A percentile compares a stretch with the other conserved stretches of the same genome.
These are phyloP conservation scores for Alentia gelatinosa DNA, from an alignment of 2,888 invertebrate species.

Conservation along the genomic window DNA sequence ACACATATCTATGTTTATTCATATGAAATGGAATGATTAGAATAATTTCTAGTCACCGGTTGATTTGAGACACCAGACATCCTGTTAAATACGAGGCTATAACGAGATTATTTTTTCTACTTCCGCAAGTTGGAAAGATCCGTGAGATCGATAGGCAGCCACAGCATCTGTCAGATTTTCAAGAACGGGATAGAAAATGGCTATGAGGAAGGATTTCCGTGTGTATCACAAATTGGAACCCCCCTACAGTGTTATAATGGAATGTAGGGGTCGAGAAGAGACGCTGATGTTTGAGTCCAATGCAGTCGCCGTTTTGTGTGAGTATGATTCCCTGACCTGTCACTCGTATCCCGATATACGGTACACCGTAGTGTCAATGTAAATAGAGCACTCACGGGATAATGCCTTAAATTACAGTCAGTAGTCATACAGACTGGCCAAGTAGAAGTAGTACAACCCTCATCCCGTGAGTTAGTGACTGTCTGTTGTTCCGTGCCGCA, in stretches of 20 bases:
- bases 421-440: too few relatives aligned
- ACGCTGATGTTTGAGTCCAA: constrained; percentile 95
- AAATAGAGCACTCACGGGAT: too few relatives aligned
- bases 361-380: too few relatives aligned
- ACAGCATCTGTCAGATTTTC: constrained; percentile 13
- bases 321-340: too few relatives aligned
- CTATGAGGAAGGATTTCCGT: constrained; percentile 91
- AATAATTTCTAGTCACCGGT: background rate
- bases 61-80: too few relatives aligned
- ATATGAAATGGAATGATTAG: background rate
- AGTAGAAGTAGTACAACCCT: too few relatives aligned
- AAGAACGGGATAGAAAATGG: too few relatives aligned
- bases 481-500: too few relatives aligned
- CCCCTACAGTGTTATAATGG: constrained; percentile 93
- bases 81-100: too few relatives aligned
- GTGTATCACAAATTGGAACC: constrained; percentile 93
- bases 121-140: background rate
- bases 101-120: background rate
- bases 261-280: constrained; percentile 92
- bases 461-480: too few relatives aligned
- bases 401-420: too few relatives aligned
- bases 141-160: background rate
- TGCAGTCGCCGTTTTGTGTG: constrained; percentile 91
- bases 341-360: too few relatives aligned
- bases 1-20: background rate